Evolutionary conservation across 2,113 vertebrate genomes (phyloP).

Genomic region (Anoura caudifer): DNA sequence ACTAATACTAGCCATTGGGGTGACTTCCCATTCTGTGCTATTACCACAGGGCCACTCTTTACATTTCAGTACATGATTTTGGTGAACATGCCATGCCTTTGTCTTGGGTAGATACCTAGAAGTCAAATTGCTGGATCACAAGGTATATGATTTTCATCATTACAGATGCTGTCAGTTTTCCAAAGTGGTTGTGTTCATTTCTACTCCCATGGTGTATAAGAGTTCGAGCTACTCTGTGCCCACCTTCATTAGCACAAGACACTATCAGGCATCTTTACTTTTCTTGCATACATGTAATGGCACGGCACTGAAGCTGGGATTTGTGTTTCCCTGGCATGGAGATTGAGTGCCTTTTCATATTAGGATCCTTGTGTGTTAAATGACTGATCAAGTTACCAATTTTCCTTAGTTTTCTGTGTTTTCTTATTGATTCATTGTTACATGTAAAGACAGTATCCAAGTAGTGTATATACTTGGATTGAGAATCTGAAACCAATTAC

Average conservation of each 20-base stretch:
- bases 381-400: background rate
- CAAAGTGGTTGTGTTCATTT: constrained; percentile 2
- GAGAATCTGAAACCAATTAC: background rate
- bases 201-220: background rate
- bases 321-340: background rate
- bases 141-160: constrained; percentile 39
- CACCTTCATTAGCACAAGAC: background rate
- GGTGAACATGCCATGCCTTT: background rate
- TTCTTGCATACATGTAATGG: background rate
- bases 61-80: background rate
- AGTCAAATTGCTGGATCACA: background rate
- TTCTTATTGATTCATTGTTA: background rate
- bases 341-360: background rate
- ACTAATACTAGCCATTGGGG: background rate
- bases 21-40: background rate
- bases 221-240: background rate
- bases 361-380: background rate
- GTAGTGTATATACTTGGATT: background rate
- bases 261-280: background rate
- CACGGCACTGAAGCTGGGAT: background rate
- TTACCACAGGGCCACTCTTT: background rate
- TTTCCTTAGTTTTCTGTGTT: background rate
- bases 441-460: background rate
- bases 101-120: background rate
- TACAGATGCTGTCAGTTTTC: constrained; percentile 29